Evolutionary conservation across 2,797 vertebrate species (phyloP).

Genomic region (Xenentodon cancila): DNA sequence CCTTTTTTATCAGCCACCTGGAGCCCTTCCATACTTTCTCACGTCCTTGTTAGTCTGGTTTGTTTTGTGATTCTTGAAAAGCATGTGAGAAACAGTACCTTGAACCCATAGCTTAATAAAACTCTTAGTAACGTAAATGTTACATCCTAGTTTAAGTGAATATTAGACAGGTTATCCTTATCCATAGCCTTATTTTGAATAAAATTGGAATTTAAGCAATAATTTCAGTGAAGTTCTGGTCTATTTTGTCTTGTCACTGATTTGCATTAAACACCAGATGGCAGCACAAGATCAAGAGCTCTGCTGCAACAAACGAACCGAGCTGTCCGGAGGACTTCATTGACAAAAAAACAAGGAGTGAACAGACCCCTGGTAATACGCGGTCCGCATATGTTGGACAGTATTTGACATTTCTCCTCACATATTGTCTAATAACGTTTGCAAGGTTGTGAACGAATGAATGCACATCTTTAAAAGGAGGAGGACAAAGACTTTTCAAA

Average conservation of each 20-base stretch:
- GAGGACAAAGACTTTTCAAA: too few relatives aligned
- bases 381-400: too few relatives aligned
- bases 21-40: constrained; percentile 32
- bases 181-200: too few relatives aligned
- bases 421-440: too few relatives aligned
- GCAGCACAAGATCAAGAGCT: constrained; percentile 36
- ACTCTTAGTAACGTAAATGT: not conserved
- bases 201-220: too few relatives aligned
- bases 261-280: constrained; percentile 39
- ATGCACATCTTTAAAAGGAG: too few relatives aligned
- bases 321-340: not conserved
- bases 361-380: not conserved
- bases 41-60: constrained; percentile 36
- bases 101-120: not conserved
- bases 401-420: too few relatives aligned
- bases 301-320: not conserved
- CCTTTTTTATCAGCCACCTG: constrained; percentile 63
- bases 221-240: too few relatives aligned
- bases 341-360: constrained; percentile 11
- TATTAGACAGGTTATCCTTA: not conserved
- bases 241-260: not conserved
- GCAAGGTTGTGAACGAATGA: too few relatives aligned
- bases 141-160: not conserved
- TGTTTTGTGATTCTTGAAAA: not conserved
- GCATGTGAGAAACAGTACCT: constrained; percentile 26